Conservation (phyloP, 2,888 invertebrate genomes). For the Philereme vetulata region DNA sequence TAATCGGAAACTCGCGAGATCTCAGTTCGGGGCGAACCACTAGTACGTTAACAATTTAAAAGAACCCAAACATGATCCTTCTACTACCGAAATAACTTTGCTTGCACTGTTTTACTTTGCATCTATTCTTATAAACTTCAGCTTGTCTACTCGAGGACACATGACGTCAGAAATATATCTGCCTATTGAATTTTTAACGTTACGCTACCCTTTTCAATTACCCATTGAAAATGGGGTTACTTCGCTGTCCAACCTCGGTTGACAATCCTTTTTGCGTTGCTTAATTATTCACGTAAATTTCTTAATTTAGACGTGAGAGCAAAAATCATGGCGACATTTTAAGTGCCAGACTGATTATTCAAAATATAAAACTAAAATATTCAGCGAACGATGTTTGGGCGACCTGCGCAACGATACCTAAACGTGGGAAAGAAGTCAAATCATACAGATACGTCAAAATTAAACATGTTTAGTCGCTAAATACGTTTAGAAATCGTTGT, state of each 20-base stretch:
- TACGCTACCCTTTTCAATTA: slow-evolving; percentile 81
- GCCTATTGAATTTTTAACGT: slow-evolving; percentile 77
- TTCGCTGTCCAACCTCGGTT: slow-evolving; percentile 75
- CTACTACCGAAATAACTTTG: too few species aligned
- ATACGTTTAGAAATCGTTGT: too few species aligned
- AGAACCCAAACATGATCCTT: too few species aligned
- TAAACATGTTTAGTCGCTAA: too few species aligned
- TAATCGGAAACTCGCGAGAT: too few species aligned
- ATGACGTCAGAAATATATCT: slow-evolving; percentile 63
- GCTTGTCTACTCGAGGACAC: slow-evolving; percentile 40
- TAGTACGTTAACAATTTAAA: too few species aligned
- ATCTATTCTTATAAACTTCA: neutral
- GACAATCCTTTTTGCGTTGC: slow-evolving; percentile 80
- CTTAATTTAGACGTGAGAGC: slow-evolving; percentile 76
- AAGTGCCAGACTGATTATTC: slow-evolving; percentile 38
- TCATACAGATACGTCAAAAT: too few species aligned
- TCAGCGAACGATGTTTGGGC: too few species aligned
- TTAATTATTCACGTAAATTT: slow-evolving; percentile 80
- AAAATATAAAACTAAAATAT: slow-evolving; percentile 18
- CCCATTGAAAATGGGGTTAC: slow-evolving; percentile 76
- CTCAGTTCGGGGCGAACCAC: too few species aligned
- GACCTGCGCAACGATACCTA: too few species aligned
- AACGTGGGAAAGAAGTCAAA: too few species aligned
- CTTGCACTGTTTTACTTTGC: neutral
- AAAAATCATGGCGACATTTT: slow-evolving; percentile 56